These are phyloP conservation scores for Silurus meridionalis DNA, from an alignment of 2,113 vertebrate genomes.

Conservation along the genomic window DNA sequence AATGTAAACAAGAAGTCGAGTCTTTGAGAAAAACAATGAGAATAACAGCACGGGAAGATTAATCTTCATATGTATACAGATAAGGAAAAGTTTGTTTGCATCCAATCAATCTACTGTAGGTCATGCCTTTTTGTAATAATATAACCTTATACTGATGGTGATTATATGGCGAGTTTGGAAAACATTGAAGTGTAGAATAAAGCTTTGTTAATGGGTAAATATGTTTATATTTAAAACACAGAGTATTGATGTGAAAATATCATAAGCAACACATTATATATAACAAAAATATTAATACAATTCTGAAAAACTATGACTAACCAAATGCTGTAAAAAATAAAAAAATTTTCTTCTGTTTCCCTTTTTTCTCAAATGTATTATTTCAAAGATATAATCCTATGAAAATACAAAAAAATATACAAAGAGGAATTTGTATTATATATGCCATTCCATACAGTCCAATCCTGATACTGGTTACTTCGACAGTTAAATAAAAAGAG, in stretches of 20 bases:
- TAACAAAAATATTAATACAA: neutral
- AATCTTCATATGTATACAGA: neutral
- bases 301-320: neutral
- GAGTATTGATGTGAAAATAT: neutral
- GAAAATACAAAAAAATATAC: no score
- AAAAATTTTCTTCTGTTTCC: no score
- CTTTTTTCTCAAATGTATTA: neutral
- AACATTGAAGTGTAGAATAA: neutral
- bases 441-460: no score
- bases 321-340: neutral
- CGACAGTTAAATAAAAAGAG: no score
- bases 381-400: neutral
- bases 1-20: neutral
- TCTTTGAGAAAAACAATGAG: neutral
- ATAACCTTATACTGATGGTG: neutral
- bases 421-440: no score
- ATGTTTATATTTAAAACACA: neutral
- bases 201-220: neutral
- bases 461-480: no score
- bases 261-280: neutral
- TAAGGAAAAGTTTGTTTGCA: neutral
- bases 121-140: neutral
- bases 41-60: constrained; percentile 1
- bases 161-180: neutral
- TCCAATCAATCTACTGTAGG: neutral